A percentile compares a stretch with the other conserved stretches of the same genome.
phyloP scores from a whole-genome alignment of 2,888 invertebrate genomes.

The Plebejus anna region DNA sequence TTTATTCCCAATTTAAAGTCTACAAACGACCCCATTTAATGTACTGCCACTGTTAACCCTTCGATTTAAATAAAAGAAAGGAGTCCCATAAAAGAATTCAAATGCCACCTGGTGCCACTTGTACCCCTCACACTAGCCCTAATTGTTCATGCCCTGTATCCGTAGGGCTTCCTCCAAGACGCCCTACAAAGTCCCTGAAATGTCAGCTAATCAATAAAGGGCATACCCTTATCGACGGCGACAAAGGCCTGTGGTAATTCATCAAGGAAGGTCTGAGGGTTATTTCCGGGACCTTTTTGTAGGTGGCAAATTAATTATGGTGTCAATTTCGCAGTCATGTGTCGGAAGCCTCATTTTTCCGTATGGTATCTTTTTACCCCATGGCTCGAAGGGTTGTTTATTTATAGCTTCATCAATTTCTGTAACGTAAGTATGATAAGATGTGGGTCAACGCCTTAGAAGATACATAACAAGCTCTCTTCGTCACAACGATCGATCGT shows the following conservation, averaged over 20 bases:
- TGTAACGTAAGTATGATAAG: neutral
- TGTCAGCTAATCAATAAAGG: conserved; percentile 76
- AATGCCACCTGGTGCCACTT: conserved; percentile 28
- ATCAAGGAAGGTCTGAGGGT: conserved; percentile 54
- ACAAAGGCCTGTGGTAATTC: conserved; percentile 68
- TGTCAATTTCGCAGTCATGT: conserved; percentile 41
- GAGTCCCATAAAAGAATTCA: conserved; percentile 18
- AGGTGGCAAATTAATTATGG: conserved; percentile 63
- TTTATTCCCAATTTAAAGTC: neutral
- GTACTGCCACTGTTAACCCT: conserved; percentile 14
- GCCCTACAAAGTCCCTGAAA: conserved; percentile 68
- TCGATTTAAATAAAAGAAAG: conserved; percentile 11
- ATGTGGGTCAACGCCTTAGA: neutral
- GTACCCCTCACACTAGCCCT: conserved; percentile 32
- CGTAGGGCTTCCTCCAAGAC: conserved; percentile 61
- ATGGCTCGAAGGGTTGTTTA: conserved; percentile 24
- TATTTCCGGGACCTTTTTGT: conserved; percentile 54
- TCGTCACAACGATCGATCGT: neutral
- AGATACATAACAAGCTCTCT: neutral
- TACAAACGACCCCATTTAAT: conserved; percentile 17
- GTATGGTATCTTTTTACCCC: conserved; percentile 31
- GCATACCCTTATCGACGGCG: conserved; percentile 52
- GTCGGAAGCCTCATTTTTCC: conserved; percentile 36
- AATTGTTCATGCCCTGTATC: conserved; percentile 40
- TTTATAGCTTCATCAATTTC: conserved; percentile 16